These are phyloP conservation scores for Takifugu bimaculatus DNA, from an alignment of 2,113 vertebrate species.

Conservation along the genomic window DNA sequence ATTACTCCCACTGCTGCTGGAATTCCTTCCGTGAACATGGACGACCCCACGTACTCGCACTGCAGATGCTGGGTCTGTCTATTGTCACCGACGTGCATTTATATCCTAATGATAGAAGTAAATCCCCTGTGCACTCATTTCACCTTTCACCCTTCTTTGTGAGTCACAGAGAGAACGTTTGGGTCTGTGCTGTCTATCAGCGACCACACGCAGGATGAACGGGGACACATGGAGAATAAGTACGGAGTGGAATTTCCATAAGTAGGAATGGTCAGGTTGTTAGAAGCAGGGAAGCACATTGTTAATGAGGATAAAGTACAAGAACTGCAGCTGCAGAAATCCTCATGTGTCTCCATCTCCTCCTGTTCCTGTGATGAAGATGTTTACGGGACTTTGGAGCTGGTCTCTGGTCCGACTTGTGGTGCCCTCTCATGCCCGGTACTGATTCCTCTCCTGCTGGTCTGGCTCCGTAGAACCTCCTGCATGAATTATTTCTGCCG, in stretches of 20 bases:
- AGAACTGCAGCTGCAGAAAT: conserved; percentile 6
- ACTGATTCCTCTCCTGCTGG: conserved; percentile 34
- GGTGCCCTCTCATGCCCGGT: conserved; percentile 18
- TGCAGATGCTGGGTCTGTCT: conserved; percentile 21
- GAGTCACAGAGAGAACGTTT: conserved; percentile 8
- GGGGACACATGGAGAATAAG: conserved; percentile 15
- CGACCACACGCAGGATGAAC: conserved; percentile 4
- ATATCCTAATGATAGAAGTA: conserved; percentile 53
- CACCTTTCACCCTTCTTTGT: conserved; percentile 41
- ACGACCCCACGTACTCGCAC: conserved; percentile 14
- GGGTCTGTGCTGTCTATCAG: conserved; percentile 22
- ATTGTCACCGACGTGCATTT: conserved; percentile 45
- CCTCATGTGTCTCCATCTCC: conserved; percentile 2
- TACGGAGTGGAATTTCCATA: conserved; percentile 6
- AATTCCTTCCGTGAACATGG: conserved; percentile 19
- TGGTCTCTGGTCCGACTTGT: conserved; percentile 27
- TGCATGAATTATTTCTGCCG: conserved; percentile 42
- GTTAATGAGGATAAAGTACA: conserved; percentile 14
- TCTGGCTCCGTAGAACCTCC: conserved; percentile 28
- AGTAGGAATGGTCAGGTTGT: not conserved
- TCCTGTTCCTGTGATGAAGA: conserved; percentile 11
- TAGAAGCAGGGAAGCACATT: conserved; percentile 22
- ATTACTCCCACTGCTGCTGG: conserved; percentile 37
- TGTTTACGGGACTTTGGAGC: conserved; percentile 32
- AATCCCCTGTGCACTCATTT: conserved; percentile 33